phyloP scores from a whole-genome alignment of 2,888 invertebrate genomes.

The Andrena dorsata region DNA sequence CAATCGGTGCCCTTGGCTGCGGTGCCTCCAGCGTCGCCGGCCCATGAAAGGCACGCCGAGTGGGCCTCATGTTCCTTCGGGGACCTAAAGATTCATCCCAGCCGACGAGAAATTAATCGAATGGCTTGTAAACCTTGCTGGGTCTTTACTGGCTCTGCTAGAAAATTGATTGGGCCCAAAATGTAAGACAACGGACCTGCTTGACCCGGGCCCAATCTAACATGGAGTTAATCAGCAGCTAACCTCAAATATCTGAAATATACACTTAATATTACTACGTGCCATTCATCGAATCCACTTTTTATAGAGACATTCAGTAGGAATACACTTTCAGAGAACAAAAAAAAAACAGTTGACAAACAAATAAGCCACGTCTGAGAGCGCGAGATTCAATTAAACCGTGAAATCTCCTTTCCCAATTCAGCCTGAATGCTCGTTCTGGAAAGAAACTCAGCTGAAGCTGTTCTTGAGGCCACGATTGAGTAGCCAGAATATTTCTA shows the following conservation, averaged over 20 bases:
- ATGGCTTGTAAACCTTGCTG: constrained; percentile 52
- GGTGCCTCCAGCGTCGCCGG: constrained; percentile 47
- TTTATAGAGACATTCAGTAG: no score
- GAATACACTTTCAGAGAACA: no score
- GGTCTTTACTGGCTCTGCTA: constrained; percentile 28
- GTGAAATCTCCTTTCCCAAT: neutral
- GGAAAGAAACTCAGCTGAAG: neutral
- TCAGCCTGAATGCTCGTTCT: neutral
- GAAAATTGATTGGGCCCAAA: neutral
- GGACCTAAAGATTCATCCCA: constrained; percentile 45
- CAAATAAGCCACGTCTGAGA: no score
- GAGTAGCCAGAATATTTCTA: neutral
- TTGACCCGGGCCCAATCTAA: no score
- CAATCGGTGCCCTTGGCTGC: constrained; percentile 74
- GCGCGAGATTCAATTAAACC: neutral
- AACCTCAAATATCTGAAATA: no score
- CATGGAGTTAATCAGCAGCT: no score
- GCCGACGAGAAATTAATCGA: constrained; percentile 57
- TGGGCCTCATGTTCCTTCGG: constrained; percentile 40
- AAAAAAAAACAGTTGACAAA: no score
- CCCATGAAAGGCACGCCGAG: constrained; percentile 52
- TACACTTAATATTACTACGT: no score
- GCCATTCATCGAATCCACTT: neutral
- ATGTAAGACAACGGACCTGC: no score
- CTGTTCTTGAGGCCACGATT: neutral